Percentiles rank a stretch among this genome's conserved stretches.
These are phyloP conservation scores for Lepidostoma basale DNA, from an alignment of 1,140 invertebrate species.

Conservation along the genomic window DNA sequence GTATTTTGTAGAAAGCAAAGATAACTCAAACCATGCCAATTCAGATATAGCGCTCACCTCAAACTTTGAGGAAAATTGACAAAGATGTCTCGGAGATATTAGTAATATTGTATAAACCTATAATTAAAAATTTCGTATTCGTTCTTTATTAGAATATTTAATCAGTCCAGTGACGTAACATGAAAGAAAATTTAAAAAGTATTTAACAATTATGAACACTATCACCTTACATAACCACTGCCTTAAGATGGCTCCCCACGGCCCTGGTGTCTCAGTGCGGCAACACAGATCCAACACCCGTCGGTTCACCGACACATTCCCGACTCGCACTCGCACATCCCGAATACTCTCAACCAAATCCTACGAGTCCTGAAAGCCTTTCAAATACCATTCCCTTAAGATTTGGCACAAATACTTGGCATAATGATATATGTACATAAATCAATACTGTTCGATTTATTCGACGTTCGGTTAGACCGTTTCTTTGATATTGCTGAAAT, in stretches of 20 bases:
- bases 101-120: too few relatives aligned
- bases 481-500: neutral
- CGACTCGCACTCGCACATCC: too few relatives aligned
- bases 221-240: constrained; percentile 18
- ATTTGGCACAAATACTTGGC: constrained; percentile 21
- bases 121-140: too few relatives aligned
- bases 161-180: constrained; percentile 3
- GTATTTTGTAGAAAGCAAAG: too few relatives aligned
- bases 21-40: too few relatives aligned
- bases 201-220: constrained; percentile 26
- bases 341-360: neutral
- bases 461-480: neutral
- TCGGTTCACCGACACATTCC: too few relatives aligned
- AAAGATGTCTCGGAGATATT: too few relatives aligned
- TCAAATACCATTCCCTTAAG: neutral
- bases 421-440: neutral
- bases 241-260: constrained; percentile 15
- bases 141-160: neutral
- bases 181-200: neutral
- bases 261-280: constrained; percentile 3
- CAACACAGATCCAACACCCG: neutral
- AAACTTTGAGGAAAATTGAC: too few relatives aligned
- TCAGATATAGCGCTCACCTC: too few relatives aligned
- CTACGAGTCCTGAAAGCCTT: constrained; percentile 1
- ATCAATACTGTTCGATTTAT: constrained; percentile 4